Evolutionary conservation across 2,113 vertebrate species (phyloP), one percentile per base, ranked within the genome.

Genomic region (Noturus placidus): DNA sequence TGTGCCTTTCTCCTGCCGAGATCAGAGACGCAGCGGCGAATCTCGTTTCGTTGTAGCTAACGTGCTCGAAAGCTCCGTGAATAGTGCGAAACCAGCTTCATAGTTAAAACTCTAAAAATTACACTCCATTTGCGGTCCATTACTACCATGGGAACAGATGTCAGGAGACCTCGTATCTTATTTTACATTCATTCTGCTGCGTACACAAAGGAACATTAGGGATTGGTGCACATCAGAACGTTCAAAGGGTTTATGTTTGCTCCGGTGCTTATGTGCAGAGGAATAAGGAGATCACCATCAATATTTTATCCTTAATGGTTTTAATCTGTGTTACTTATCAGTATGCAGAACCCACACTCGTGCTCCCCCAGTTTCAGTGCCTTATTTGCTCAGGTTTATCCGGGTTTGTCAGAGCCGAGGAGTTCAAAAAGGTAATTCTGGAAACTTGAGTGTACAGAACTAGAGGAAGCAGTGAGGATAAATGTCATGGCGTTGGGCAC

Each of bases 311-410:
- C 33, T 38, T 82, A 82, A 82, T 61, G 79, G 20, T 17, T 79
- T 65, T 90, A 86, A 83, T 88, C 81, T 10, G 65, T 27, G 65
- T 46, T 78, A 76, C 82, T 84, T 72, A 72, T 78, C 13, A 80
- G 85, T 78, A 69, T 87, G 81, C 80, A 87, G 10, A 84, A 82
- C 46, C 63, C 57, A n/a, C 25, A 88, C 33, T 22, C 25, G 20
- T 82, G 56, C 33, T 38, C 22, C 2, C 20, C 4, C 76, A 27
- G 56, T 61, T 86, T 67, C 17, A 22, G 86, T 52, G 50, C 77
- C 56, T 86, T 69, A 76, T 90, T 77, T 86, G 87, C 87, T 83
- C 72, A 52, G 80, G 63, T 83, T 88, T 82, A 83, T 88, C 63
- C 10, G 22, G 22, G 70, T 9, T 22, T 81, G 80, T 76, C 50